Conservation (phyloP, 2,888 invertebrate genomes). For the Drosophila neonasuta region DNA sequence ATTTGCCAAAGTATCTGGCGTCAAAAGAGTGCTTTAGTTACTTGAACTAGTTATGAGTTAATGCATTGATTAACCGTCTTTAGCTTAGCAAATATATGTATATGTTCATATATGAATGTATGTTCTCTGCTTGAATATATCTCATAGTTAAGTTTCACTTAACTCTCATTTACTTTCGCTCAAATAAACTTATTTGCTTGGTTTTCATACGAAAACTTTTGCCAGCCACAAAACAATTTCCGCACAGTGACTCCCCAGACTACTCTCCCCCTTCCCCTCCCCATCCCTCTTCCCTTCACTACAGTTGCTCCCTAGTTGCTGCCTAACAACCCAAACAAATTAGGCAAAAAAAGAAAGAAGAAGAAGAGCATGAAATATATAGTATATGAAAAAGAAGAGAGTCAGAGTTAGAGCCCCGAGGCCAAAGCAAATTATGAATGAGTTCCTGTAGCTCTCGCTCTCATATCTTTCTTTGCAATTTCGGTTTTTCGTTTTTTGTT, state of each 20-base stretch:
- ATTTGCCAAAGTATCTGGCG: conserved; percentile 7
- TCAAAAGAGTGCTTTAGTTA: conserved; percentile 13
- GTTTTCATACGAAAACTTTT: conserved; percentile 68
- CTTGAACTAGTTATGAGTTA: conserved; percentile 36
- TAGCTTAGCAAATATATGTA: conserved; percentile 14
- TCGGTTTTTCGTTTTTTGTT: neutral
- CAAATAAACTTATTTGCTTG: conserved; percentile 62
- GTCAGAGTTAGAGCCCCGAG: conserved; percentile 29
- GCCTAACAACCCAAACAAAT: conserved; percentile 66
- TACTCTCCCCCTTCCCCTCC: neutral
- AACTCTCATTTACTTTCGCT: conserved; percentile 66
- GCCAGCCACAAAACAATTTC: conserved; percentile 71
- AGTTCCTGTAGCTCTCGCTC: conserved; percentile 45
- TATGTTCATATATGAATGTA: neutral
- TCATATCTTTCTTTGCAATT: conserved; percentile 16
- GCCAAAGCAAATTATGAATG: conserved; percentile 58
- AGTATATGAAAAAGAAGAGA: conserved; percentile 11
- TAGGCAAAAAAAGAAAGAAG: conserved; percentile 51
- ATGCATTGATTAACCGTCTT: conserved; percentile 63
- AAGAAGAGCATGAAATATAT: conserved; percentile 27
- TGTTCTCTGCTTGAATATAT: conserved; percentile 11
- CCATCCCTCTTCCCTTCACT: neutral
- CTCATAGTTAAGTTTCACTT: conserved; percentile 59
- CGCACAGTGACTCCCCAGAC: conserved; percentile 31
- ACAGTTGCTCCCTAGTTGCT: conserved; percentile 25